These are phyloP conservation scores for Siderastrea radians DNA, from an alignment of 92 coral and sea anemone species.

Conservation along the genomic window DNA sequence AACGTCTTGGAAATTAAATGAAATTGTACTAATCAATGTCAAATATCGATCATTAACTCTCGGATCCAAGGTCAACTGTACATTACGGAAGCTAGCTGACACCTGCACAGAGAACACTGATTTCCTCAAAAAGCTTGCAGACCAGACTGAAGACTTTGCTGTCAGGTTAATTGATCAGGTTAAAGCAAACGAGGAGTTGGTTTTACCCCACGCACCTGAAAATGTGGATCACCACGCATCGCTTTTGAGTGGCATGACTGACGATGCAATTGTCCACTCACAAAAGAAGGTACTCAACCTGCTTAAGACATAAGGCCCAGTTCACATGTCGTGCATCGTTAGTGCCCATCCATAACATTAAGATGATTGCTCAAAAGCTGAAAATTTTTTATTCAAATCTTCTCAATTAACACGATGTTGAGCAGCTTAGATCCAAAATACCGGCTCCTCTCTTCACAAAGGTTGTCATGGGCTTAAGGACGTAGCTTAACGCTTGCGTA, in stretches of 20 bases:
- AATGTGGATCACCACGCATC: constrained; percentile 19
- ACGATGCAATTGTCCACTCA: constrained; percentile 25
- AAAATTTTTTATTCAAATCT: too few species aligned
- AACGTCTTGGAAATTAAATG: background rate
- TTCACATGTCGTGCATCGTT: too few species aligned
- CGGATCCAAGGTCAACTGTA: constrained; percentile 10
- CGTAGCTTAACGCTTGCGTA: too few species aligned
- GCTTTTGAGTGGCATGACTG: constrained; percentile 35
- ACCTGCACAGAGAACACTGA: constrained; percentile 23
- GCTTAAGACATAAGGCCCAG: background rate
- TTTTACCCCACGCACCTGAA: background rate
- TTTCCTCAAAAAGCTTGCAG: constrained; percentile 41
- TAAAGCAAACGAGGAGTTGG: constrained; percentile 20
- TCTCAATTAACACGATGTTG: too few species aligned
- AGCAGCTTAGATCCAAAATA: too few species aligned
- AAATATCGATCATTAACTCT: background rate
- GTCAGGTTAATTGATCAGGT: constrained; percentile 43
- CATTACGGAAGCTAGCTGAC: background rate
- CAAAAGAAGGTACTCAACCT: constrained; percentile 40
- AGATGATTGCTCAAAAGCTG: too few species aligned
- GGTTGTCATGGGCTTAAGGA: too few species aligned
- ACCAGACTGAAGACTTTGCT: constrained; percentile 50
- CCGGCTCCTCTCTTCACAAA: too few species aligned
- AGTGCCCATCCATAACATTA: too few species aligned
- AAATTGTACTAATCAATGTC: background rate